Conservation (phyloP, 2,113 vertebrate genomes). For the Narcine bancroftii region DNA sequence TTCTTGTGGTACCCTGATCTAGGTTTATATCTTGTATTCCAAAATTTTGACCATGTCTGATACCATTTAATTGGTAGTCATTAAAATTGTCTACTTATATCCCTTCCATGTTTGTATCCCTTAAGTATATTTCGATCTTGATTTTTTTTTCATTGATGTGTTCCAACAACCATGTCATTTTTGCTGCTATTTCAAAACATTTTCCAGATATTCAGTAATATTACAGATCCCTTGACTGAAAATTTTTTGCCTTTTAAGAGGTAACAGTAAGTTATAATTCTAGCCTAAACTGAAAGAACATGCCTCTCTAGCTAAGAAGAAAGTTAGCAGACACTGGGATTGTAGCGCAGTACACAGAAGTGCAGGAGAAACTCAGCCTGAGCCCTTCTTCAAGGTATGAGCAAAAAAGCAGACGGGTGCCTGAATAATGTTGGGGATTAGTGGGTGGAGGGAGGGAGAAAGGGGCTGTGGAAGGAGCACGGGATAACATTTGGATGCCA, state of each 20-base stretch:
- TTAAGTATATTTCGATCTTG: not conserved
- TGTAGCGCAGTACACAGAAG: no score
- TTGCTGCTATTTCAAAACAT: not conserved
- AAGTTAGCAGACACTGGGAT: no score
- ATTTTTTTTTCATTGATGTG: not conserved
- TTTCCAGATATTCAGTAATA: not conserved
- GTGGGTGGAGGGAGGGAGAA: no score
- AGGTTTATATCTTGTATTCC: not conserved
- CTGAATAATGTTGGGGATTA: no score
- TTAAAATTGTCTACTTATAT: not conserved
- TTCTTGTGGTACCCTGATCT: not conserved
- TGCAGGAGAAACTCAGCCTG: no score
- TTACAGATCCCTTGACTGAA: not conserved
- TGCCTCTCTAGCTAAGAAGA: not conserved
- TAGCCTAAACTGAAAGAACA: not conserved
- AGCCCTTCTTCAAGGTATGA: no score
- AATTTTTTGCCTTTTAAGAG: not conserved
- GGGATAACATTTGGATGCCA: no score
- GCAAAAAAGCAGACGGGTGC: no score
- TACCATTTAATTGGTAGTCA: not conserved
- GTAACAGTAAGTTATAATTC: not conserved
- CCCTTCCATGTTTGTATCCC: not conserved
- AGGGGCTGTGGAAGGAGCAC: no score
- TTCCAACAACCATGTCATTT: not conserved
- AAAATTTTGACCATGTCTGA: not conserved